Percentiles rank a stretch among this genome's conserved stretches.
phyloP scores from a whole-genome alignment of 53 echinoderm and acorn worm species.

The Echinarachnius parma region DNA sequence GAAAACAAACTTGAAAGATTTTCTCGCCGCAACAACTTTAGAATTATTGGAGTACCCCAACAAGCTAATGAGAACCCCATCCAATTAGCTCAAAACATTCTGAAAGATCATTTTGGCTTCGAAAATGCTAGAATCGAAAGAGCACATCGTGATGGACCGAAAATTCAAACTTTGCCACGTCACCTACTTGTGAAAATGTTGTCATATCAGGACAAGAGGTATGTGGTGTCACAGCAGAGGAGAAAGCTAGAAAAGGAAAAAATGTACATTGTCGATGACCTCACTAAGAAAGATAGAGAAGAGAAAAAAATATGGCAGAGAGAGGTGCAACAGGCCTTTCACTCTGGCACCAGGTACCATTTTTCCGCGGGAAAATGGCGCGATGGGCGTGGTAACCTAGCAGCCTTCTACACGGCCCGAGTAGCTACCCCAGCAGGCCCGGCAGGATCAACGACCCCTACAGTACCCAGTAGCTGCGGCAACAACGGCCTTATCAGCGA shows the following conservation, averaged over 20 bases:
- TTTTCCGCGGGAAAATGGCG: constrained; percentile 38
- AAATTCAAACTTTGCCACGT: constrained; percentile 15
- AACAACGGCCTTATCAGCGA: no score
- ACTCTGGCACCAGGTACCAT: not conserved
- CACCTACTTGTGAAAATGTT: constrained; percentile 19
- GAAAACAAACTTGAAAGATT: constrained; percentile 24
- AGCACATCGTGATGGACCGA: constrained; percentile 13
- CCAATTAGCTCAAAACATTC: not conserved
- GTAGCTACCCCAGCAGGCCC: not conserved
- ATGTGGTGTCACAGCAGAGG: constrained; percentile 27
- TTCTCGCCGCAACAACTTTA: constrained; percentile 20
- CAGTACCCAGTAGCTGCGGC: no score
- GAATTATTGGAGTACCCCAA: constrained; percentile 13
- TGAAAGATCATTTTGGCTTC: constrained; percentile 8
- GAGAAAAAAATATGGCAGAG: constrained; percentile 20
- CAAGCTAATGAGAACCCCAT: constrained; percentile 10
- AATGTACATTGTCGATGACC: constrained; percentile 10
- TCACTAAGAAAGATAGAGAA: constrained; percentile 35
- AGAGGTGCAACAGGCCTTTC: constrained; percentile 8
- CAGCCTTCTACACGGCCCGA: constrained; percentile 14
- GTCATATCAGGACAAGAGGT: constrained; percentile 19
- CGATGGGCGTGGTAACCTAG: constrained; percentile 25
- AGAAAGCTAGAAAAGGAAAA: constrained; percentile 23
- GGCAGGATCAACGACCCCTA: no score
- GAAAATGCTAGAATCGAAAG: constrained; percentile 17